These are phyloP conservation scores for Mionectes macconnelli DNA, from an alignment of 2,113 vertebrate species.

Conservation along the genomic window DNA sequence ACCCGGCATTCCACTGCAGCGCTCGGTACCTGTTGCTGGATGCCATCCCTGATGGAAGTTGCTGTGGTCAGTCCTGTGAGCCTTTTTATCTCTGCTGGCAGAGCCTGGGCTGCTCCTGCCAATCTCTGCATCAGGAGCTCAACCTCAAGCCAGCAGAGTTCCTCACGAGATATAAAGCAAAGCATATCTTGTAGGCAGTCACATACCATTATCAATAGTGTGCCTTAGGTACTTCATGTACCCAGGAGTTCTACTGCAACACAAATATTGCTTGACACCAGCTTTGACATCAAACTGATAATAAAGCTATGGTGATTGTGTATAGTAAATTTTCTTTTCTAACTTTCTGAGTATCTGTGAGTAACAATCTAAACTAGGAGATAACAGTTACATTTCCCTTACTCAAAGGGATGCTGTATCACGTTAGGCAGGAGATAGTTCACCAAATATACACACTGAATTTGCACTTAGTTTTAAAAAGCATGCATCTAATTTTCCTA, in stretches of 20 bases:
- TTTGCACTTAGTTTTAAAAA: neutral
- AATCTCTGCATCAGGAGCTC: fast-evolving
- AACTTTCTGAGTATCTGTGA: neutral
- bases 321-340: neutral
- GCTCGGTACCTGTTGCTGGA: neutral
- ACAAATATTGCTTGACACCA: neutral
- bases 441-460: neutral
- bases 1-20: conserved; percentile 42
- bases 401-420: neutral
- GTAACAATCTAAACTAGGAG: neutral
- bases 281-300: neutral
- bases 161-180: neutral
- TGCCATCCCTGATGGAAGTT: conserved; percentile 31
- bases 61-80: neutral
- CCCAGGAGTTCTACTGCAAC: neutral
- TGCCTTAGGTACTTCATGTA: neutral
- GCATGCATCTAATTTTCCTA: neutral
- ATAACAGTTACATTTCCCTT: neutral
- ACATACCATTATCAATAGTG: neutral
- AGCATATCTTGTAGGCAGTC: neutral
- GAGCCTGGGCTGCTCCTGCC: neutral
- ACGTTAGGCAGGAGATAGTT: neutral
- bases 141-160: neutral
- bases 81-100: fast-evolving
- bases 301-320: neutral